Percentiles rank a stretch among this genome's conserved stretches.
Evolutionary conservation across 2,797 vertebrate genomes (phyloP).

Genomic region (Peromyscus attwateri): DNA sequence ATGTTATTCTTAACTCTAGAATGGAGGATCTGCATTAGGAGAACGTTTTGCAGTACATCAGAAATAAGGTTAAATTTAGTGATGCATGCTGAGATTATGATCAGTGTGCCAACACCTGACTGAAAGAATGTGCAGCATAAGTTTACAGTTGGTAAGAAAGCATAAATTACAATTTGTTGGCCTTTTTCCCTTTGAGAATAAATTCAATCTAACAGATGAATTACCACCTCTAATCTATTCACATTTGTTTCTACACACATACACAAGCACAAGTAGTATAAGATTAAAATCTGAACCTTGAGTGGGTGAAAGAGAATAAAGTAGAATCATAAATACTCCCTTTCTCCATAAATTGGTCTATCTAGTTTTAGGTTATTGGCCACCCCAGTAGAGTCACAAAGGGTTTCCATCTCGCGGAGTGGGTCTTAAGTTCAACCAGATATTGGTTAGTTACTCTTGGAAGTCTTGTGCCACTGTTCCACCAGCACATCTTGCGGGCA

Average conservation of each 20-base stretch:
- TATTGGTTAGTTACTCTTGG: not conserved
- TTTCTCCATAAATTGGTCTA: not conserved
- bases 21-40: not conserved
- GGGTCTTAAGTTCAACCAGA: not conserved
- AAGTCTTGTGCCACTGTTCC: not conserved
- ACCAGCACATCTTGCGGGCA: not conserved
- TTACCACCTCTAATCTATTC: not conserved
- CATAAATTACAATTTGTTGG: constrained; percentile 58
- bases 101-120: constrained; percentile 79
- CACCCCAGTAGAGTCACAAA: not conserved
- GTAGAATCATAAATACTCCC: not conserved
- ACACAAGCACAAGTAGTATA: not conserved
- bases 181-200: constrained; percentile 33
- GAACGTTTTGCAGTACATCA: constrained; percentile 49
- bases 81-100: constrained; percentile 82
- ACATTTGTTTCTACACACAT: not conserved
- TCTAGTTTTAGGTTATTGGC: not conserved
- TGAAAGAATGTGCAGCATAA: constrained; percentile 53
- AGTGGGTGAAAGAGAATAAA: not conserved
- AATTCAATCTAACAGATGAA: not conserved
- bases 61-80: constrained; percentile 66
- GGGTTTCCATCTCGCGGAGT: not conserved
- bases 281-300: not conserved
- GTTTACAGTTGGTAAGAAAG: constrained; percentile 32
- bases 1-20: constrained; percentile 62